These are phyloP conservation scores for Ascidia mentula DNA, from an alignment of 23 tunicate species.

Conservation along the genomic window DNA sequence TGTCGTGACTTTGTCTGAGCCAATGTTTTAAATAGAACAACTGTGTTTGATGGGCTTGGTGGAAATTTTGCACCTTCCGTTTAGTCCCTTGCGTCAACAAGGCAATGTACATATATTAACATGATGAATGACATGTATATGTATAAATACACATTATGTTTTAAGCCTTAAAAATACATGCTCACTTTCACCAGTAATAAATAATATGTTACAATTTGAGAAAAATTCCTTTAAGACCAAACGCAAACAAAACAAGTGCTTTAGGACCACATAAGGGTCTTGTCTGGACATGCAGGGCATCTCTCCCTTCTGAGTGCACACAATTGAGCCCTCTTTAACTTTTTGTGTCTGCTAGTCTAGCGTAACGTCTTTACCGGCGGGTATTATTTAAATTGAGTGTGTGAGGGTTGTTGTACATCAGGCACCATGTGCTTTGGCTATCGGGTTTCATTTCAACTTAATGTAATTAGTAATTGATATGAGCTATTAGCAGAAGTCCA, in stretches of 20 bases:
- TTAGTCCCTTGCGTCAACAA: too few species aligned
- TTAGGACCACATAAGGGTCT: neutral
- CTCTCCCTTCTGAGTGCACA: neutral
- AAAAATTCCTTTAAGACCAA: too few species aligned
- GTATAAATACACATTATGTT: too few species aligned
- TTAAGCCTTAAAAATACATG: too few species aligned
- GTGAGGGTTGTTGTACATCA: slow-evolving; percentile 4
- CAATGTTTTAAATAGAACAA: too few species aligned
- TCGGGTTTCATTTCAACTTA: neutral
- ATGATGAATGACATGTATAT: too few species aligned
- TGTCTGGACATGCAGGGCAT: neutral
- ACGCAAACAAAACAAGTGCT: neutral
- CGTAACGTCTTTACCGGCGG: neutral
- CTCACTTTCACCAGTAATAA: too few species aligned
- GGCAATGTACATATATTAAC: too few species aligned
- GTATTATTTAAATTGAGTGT: neutral
- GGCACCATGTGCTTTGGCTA: neutral
- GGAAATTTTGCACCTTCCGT: too few species aligned
- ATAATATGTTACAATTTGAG: too few species aligned
- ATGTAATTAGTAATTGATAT: neutral
- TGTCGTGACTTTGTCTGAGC: too few species aligned
- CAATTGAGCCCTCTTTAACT: neutral
- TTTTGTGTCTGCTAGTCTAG: neutral
- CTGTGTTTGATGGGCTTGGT: too few species aligned
- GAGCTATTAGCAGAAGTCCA: neutral